These are phyloP conservation scores for Seriola dumerili DNA, from an alignment of 2,113 vertebrate genomes.

Conservation along the genomic window DNA sequence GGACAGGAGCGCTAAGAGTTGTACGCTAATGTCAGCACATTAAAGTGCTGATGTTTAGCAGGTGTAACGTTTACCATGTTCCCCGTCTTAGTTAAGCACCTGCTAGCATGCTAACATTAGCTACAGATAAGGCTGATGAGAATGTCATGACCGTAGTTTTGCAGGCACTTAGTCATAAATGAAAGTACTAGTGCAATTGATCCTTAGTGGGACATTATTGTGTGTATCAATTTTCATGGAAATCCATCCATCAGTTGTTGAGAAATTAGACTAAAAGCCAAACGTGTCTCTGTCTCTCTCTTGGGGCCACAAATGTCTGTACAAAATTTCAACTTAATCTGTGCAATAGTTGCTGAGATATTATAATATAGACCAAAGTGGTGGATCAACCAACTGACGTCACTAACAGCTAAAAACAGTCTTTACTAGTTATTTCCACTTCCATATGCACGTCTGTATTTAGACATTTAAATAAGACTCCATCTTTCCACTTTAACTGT, in stretches of 20 bases:
- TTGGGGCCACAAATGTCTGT: background rate
- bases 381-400: background rate
- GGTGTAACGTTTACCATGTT: no score
- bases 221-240: background rate
- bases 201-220: no score
- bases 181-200: no score
- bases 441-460: constrained; percentile 24
- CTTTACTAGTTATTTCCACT: constrained; percentile 20
- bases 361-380: background rate
- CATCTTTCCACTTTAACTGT: constrained; percentile 27
- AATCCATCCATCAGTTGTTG: background rate
- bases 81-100: no score
- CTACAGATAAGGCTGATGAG: background rate
- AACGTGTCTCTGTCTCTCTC: no score
- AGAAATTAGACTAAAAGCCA: no score
- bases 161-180: no score
- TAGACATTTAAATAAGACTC: constrained; percentile 27
- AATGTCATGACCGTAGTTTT: no score
- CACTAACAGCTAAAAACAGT: background rate
- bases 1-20: no score
- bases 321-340: background rate
- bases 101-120: background rate
- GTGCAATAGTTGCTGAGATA: background rate
- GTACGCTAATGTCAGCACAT: no score
- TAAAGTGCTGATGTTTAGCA: no score